Evolutionary conservation across 2,888 invertebrate species (phyloP).

Genomic region (Eupithecia exiguata): DNA sequence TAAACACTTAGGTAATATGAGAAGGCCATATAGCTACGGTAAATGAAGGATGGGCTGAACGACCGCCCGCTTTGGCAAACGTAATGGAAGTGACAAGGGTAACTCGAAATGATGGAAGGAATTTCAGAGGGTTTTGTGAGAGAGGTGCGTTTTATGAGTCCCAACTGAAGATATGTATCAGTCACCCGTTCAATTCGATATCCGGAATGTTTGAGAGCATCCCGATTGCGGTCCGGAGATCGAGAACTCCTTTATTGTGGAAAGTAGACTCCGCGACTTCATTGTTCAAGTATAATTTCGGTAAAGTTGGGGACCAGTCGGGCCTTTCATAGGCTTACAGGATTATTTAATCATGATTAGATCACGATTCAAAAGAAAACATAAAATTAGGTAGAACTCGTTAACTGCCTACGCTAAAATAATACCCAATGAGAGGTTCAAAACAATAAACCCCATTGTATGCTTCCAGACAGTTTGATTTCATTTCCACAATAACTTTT

Average conservation of each 20-base stretch:
- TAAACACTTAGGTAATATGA: constrained; percentile 74
- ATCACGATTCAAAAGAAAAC: neutral
- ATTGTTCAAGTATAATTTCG: constrained; percentile 27
- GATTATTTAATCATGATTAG: neutral
- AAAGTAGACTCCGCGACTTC: constrained; percentile 34
- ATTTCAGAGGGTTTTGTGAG: constrained; percentile 66
- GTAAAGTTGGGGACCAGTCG: constrained; percentile 11
- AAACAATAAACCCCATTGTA: constrained; percentile 23
- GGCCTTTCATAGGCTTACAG: constrained; percentile 2
- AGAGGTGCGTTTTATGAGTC: constrained; percentile 73
- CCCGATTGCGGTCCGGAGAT: constrained; percentile 36
- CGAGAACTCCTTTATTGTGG: constrained; percentile 37
- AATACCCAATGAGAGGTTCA: neutral
- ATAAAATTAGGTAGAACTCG: neutral
- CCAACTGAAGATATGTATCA: constrained; percentile 65
- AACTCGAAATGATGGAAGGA: constrained; percentile 77
- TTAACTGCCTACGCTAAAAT: neutral
- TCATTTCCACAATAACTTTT: constrained; percentile 41
- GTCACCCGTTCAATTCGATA: constrained; percentile 59
- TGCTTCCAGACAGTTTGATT: constrained; percentile 41
- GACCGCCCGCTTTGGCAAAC: constrained; percentile 66
- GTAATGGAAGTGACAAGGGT: constrained; percentile 82
- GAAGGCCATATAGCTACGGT: constrained; percentile 74
- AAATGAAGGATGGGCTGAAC: constrained; percentile 76
- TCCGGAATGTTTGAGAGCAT: constrained; percentile 50